These are phyloP conservation scores for Hippoglossus stenolepis DNA, from an alignment of 2,113 vertebrate genomes.

Conservation along the genomic window DNA sequence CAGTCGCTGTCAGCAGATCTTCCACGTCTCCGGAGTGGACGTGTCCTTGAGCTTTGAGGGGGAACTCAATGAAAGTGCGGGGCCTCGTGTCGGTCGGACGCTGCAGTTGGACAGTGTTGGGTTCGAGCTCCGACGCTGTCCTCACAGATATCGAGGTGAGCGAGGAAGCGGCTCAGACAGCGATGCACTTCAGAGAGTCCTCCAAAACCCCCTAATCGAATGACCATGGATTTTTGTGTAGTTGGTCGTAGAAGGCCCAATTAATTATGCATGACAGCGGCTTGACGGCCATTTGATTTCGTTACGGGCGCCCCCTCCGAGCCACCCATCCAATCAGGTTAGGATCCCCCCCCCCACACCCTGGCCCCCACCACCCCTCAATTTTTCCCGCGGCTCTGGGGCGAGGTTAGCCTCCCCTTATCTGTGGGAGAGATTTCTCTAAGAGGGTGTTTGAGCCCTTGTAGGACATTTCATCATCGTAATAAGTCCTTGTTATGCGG, in stretches of 20 bases:
- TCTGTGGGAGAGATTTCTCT: slow-evolving; percentile 75
- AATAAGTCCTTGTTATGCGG: slow-evolving; percentile 78
- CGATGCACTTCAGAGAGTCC: slow-evolving; percentile 88
- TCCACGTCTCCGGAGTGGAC: neutral
- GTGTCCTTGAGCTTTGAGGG: neutral
- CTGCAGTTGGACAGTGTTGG: neutral
- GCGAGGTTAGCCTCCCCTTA: slow-evolving; percentile 86
- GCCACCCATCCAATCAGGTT: slow-evolving; percentile 92
- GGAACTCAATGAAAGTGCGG: slow-evolving; percentile 1
- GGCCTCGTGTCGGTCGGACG: neutral
- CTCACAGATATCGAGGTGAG: slow-evolving; percentile 66
- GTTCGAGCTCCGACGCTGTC: slow-evolving; percentile 27
- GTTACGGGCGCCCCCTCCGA: slow-evolving; percentile 85
- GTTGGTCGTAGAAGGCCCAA: slow-evolving; percentile 87
- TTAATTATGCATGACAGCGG: slow-evolving; percentile 99
- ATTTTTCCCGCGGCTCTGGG: slow-evolving; percentile 8
- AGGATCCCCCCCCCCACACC: slow-evolving; percentile 58
- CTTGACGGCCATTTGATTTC: slow-evolving; percentile 94
- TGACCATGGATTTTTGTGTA: slow-evolving; percentile 96
- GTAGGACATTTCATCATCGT: slow-evolving; percentile 80
- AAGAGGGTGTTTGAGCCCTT: slow-evolving; percentile 77
- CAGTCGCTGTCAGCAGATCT: neutral
- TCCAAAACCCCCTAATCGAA: slow-evolving; percentile 93
- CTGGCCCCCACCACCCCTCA: slow-evolving; percentile 57
- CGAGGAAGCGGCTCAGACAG: slow-evolving; percentile 71